Base-by-base conservation (phyloP, 2,113 vertebrate genomes). In the Pitta sordida region DNA sequence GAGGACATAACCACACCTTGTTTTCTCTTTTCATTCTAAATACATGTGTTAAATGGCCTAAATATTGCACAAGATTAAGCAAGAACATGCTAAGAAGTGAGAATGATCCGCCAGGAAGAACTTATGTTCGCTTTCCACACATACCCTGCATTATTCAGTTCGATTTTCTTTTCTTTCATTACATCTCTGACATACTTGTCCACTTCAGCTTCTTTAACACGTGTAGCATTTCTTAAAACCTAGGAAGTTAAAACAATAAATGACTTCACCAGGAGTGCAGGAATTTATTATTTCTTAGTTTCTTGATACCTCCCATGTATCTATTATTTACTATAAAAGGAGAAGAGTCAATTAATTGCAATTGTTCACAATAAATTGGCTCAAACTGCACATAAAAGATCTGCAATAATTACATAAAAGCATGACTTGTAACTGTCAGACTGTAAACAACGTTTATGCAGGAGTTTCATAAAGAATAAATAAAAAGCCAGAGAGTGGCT, bases 81-180 rank as follows among this genome's bases (percentile, higher is more conserved):
- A 74, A 67, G 39, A 88, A 48, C 2, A 2, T 1, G 8, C 18
- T 44, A 59, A 32, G 13, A 64, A 74, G 32, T 27, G 34, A 81
- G 59, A 56, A 65, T 23, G 49, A 39, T 36, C 39, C 37, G 67
- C 51, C 36, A 18, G 3, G 24, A 79, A 34, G 32, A 68, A 53
- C 32, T 30, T 44, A 21, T 10, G 22, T 63, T 70, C 1, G 1
- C 34, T n/a, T 79, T 90, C 56, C 68, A 80, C 70, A 92, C 98
- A 29, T 96, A 99, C 99, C 92, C 94, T 46, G 95, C 94, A 95
- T 99, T 98, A 94, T 98, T 98, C 94, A 98, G 97, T 11, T 96
- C 87, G 83, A 98, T 97, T 26, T 97, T 98, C 97, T 99, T 99
- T 88, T 97, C 98, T 91, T 97, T 98, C 97, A 99, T 98, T 79